These are phyloP conservation scores for Augochlora pura DNA, from an alignment of 1,140 invertebrate genomes.

Conservation along the genomic window DNA sequence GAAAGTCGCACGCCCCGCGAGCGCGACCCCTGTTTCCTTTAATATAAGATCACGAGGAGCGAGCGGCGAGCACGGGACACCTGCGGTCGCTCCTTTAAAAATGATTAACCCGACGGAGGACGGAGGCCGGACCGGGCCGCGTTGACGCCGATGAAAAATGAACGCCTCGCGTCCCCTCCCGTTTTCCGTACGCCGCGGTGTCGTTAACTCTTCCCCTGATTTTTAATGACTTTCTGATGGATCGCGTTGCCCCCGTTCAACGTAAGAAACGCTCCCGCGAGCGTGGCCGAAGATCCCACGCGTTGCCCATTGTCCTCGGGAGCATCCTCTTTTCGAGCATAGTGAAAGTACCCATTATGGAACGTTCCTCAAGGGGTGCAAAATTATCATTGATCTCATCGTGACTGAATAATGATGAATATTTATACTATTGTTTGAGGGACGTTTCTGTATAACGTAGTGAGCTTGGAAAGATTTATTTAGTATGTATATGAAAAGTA, in stretches of 20 bases:
- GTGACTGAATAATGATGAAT: no score
- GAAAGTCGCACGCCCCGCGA: constrained; percentile 36
- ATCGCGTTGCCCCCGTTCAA: background rate
- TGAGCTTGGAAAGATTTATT: no score
- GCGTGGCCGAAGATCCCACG: no score
- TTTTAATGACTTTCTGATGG: constrained; percentile 29
- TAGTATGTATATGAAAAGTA: no score
- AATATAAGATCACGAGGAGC: constrained; percentile 54
- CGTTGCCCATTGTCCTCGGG: no score
- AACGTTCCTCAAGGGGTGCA: no score
- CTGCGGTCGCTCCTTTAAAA: constrained; percentile 72
- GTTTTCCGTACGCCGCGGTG: constrained; percentile 56
- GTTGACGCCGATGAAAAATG: constrained; percentile 71
- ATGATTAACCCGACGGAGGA: constrained; percentile 69
- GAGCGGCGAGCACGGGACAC: constrained; percentile 45
- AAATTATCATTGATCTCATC: no score
- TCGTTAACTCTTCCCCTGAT: constrained; percentile 65
- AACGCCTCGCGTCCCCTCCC: constrained; percentile 28
- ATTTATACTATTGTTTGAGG: no score
- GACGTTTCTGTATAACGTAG: no score
- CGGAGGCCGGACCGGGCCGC: constrained; percentile 6
- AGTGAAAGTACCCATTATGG: no score
- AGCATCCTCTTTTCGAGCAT: no score
- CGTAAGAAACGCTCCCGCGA: no score
- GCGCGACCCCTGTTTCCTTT: constrained; percentile 1